Percentiles rank a stretch among this genome's conserved stretches.
Evolutionary conservation across 2,888 invertebrate species (phyloP).

Genomic region (Synergus itoensis): DNA sequence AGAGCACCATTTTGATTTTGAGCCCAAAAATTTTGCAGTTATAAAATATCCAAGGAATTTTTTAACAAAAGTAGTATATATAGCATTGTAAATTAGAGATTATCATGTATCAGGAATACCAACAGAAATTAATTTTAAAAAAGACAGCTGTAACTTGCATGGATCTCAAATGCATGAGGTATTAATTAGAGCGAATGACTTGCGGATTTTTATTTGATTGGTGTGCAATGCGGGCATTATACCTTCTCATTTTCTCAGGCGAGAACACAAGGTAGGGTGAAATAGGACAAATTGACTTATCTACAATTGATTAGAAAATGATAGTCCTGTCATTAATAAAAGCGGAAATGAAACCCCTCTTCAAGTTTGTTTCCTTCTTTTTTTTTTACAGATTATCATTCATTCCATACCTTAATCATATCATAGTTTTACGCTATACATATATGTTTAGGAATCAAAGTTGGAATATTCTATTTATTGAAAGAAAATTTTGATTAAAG

Average conservation of each 20-base stretch:
- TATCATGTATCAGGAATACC: background rate
- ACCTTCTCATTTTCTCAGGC: conserved; percentile 5
- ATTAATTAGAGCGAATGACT: conserved; percentile 66
- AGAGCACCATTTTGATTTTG: too few species aligned
- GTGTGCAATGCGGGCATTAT: conserved; percentile 60
- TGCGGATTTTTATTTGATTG: conserved; percentile 67
- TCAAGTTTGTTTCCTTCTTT: background rate
- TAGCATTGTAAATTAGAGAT: too few species aligned
- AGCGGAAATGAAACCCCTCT: background rate
- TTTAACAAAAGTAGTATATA: too few species aligned
- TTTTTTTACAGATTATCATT: background rate
- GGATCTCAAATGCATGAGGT: conserved; percentile 57
- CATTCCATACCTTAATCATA: background rate
- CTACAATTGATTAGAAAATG: conserved; percentile 25
- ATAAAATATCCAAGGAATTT: too few species aligned
- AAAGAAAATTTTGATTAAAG: too few species aligned
- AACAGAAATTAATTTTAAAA: conserved; percentile 2
- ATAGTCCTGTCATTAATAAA: conserved; percentile 33
- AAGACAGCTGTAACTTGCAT: conserved; percentile 51
- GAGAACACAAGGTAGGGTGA: conserved; percentile 12
- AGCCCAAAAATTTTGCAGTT: too few species aligned
- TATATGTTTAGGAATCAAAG: too few species aligned
- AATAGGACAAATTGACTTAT: conserved; percentile 25
- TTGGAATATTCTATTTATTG: too few species aligned
- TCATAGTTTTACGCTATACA: background rate